phyloP scores from a whole-genome alignment of 2,113 vertebrate genomes.

The Sander vitreus region DNA sequence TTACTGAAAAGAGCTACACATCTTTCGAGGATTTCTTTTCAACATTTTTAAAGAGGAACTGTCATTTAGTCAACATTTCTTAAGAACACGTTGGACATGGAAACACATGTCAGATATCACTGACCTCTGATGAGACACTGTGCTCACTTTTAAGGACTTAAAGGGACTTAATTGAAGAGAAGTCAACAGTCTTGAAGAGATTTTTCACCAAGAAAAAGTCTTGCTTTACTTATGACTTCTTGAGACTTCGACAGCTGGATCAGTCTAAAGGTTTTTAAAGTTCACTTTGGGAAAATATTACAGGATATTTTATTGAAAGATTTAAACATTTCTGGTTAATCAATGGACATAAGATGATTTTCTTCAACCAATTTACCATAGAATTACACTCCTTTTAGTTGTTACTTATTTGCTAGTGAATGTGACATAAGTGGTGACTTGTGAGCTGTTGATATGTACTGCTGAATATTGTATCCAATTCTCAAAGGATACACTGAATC shows the following conservation, averaged over 20 bases:
- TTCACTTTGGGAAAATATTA: slow-evolving; percentile 13
- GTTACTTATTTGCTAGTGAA: slow-evolving; percentile 1
- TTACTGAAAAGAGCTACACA: slow-evolving; percentile 16
- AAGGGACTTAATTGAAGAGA: neutral
- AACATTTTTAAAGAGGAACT: slow-evolving; percentile 37
- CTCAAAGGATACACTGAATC: neutral
- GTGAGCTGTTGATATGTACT: slow-evolving; percentile 6
- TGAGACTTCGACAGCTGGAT: slow-evolving; percentile 16
- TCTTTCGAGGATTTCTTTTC: slow-evolving; percentile 35
- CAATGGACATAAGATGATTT: neutral
- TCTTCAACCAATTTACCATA: neutral
- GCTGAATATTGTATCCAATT: slow-evolving; percentile 8
- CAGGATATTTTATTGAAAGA: neutral
- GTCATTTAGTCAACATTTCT: slow-evolving; percentile 1
- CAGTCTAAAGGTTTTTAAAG: neutral
- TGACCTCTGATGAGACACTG: slow-evolving; percentile 43
- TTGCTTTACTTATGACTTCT: slow-evolving; percentile 2
- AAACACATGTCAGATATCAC: slow-evolving; percentile 14
- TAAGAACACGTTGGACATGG: slow-evolving; percentile 36
- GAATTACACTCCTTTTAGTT: neutral
- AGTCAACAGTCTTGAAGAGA: neutral
- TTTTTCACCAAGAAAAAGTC: neutral
- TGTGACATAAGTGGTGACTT: slow-evolving; percentile 18
- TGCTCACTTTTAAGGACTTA: slow-evolving; percentile 11
- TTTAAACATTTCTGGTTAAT: neutral